Base-by-base conservation (phyloP, 2,888 invertebrate genomes). In the Amphipyra berbera region DNA sequence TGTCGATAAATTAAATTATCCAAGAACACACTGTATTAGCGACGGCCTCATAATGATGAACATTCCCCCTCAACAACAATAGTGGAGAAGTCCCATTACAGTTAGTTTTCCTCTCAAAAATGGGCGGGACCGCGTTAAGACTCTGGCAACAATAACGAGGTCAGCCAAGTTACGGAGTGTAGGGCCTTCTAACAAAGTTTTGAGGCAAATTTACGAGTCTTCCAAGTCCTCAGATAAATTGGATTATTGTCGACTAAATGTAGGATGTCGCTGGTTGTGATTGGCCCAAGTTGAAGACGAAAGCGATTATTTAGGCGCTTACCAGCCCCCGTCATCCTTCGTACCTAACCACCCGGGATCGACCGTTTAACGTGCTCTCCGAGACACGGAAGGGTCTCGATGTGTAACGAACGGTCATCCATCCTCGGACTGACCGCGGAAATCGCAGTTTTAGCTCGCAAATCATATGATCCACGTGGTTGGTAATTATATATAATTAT, bases 221-320 rank as follows among this genome's bases (percentile, higher is more conserved):
- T 79, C 76, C 76, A 81, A 78, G 67, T 81, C 77, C 79, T 74
- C 79, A 79, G 84, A 86, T 88, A 88, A 89, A 89, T 89, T 89
- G 86, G 89, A 88, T 89, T 89, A 89, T 89, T 88, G 89, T 88
- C 88, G 82, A 74, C 84, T 83, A 85, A 82, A 85, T 85, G 85
- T 88, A 79, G 82, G 79, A 85, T 84, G 81, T 82, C 76, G 74
- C 67, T 76, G 62, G 59, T 70, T 79, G 61, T 53, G 35, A 47
- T 40, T 70, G 79, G 68, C 27, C 0, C 57, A 82, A 81, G 46
- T 44, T 38, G 42, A 1, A 48, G 21, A n/a, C 1, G 33, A 0
- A 0, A 48, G 44, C 67, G 60, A 21, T 1, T 21, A 21, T 1
- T 21, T 21, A 21, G 21, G 1, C 21, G 21, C 21, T 27, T n/a